These are phyloP conservation scores for Oscheius sp. DNA, from an alignment of 2,888 invertebrate genomes.

Conservation along the genomic window DNA sequence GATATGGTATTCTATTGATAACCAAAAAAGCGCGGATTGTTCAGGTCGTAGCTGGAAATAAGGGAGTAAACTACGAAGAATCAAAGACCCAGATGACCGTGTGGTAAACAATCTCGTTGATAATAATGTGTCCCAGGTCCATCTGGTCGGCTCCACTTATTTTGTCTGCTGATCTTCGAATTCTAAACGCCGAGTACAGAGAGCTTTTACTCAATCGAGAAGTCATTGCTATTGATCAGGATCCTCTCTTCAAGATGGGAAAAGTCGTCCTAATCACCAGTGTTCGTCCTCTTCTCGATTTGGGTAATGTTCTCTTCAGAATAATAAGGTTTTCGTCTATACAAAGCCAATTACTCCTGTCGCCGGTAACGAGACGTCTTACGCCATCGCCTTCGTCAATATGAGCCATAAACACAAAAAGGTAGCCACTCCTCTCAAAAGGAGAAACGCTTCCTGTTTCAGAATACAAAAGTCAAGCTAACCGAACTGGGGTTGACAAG, in stretches of 20 bases:
- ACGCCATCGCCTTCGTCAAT: slow-evolving; percentile 63
- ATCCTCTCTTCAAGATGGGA: slow-evolving; percentile 69
- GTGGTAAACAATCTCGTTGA: slow-evolving; percentile 41
- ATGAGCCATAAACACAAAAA: slow-evolving; percentile 27
- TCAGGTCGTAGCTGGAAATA: slow-evolving; percentile 61
- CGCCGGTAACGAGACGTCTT: slow-evolving; percentile 42
- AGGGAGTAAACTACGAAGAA: slow-evolving; percentile 48
- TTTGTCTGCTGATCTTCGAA: slow-evolving; percentile 41
- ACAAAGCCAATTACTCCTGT: slow-evolving; percentile 58
- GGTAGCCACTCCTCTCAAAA: slow-evolving; percentile 5
- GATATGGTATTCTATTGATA: slow-evolving; percentile 73
- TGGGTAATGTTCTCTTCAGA: too few relatives aligned
- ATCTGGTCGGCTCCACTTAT: slow-evolving; percentile 39
- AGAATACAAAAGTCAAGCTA: slow-evolving; percentile 29
- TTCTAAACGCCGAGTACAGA: slow-evolving; percentile 45
- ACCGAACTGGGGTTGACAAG: slow-evolving; percentile 16
- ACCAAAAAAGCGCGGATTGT: background rate
- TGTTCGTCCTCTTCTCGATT: background rate
- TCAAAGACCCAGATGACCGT: slow-evolving; percentile 59
- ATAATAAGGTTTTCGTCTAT: slow-evolving; percentile 50
- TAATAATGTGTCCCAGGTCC: slow-evolving; percentile 6
- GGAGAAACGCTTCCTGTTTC: background rate
- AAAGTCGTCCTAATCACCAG: slow-evolving; percentile 57
- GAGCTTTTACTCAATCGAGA: slow-evolving; percentile 62
- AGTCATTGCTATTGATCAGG: slow-evolving; percentile 71